Base-by-base conservation (phyloP, 2,888 invertebrate genomes). In the Scelioninae gen. 1 region DNA sequence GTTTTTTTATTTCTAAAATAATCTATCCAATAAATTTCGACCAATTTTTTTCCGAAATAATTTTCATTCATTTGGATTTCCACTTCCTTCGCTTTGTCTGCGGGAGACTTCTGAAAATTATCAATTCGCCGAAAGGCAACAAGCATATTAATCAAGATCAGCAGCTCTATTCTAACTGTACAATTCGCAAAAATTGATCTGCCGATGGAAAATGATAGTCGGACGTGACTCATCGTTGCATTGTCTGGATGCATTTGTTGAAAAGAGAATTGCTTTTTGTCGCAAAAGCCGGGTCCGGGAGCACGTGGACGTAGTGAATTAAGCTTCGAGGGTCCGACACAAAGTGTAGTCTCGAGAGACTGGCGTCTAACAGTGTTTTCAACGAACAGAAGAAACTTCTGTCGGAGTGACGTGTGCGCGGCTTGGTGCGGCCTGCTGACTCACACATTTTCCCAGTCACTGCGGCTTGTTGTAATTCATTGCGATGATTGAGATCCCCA, bases 391-490 rank as follows among this genome's bases (percentile, higher is more conserved):
- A 58, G 62, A 68, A 77, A 56, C 56, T 68, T 75, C 62, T 66
- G 49, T 65, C 75, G 60, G 56, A 45, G 55, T 72, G 82, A 77
- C 78, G 82, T 76, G 68, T 76, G 47, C 47, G 47, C 34, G 49
- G 16, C 34, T 53, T 45, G 62, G 53, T 63, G 63, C 49, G 60
- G 62, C 65, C 16, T 45, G 49, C 69, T 83, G 82, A 84, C 72
- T 84, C 79, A 85, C 79, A 34, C 77, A 62, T 77, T 60, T n/a
- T 80, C 69, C 16, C 53, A 75, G 84, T 47, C 13, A 49, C 63
- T 47, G 49, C 66, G 65, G 55, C 82, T 85, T 75, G 85, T 84
- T 85, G 84, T 84, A 85, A 85, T 85, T 85, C 85, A 85, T 85
- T 81, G 83, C 83, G 72, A 72, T 77, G 82, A 85, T 85, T 78